Evolutionary conservation across 2,888 invertebrate species (phyloP).

Genomic region (Odontomyia ornata): DNA sequence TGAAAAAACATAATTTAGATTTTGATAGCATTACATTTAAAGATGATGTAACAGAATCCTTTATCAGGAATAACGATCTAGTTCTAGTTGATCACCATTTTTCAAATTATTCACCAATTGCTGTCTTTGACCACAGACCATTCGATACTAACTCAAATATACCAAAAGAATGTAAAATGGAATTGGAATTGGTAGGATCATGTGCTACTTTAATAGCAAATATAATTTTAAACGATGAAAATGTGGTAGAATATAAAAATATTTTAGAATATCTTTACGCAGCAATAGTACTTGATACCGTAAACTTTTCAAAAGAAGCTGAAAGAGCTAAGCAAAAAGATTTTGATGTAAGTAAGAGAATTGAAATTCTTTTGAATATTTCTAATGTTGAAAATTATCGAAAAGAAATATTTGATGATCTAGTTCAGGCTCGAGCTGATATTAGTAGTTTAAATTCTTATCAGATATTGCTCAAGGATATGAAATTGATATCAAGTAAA

Average conservation of each 20-base stretch:
- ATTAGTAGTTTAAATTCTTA: conserved; percentile 70
- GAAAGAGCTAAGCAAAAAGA: conserved; percentile 76
- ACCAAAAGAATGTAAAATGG: conserved; percentile 55
- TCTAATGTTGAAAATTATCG: conserved; percentile 58
- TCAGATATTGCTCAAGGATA: conserved; percentile 79
- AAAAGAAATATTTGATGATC: conserved; percentile 64
- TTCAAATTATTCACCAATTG: conserved; percentile 65
- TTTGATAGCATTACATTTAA: conserved; percentile 72
- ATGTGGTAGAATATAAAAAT: conserved; percentile 52
- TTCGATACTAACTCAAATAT: conserved; percentile 65
- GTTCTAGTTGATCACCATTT: conserved; percentile 86
- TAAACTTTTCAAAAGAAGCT: conserved; percentile 75
- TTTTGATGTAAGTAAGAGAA: conserved; percentile 66
- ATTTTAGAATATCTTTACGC: conserved; percentile 55
- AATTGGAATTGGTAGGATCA: conserved; percentile 73
- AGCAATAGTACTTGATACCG: conserved; percentile 82
- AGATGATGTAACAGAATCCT: conserved; percentile 63
- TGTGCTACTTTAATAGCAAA: conserved; percentile 80
- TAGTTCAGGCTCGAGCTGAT: conserved; percentile 74
- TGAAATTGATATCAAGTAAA: conserved; percentile 72
- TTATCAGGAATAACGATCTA: conserved; percentile 61
- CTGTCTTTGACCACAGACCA: conserved; percentile 81
- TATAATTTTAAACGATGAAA: conserved; percentile 63
- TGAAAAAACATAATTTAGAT: conserved; percentile 69
- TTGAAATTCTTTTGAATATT: conserved; percentile 66